Base-by-base conservation (phyloP, 2,888 invertebrate genomes). In the Eupelmus urozonus region DNA sequence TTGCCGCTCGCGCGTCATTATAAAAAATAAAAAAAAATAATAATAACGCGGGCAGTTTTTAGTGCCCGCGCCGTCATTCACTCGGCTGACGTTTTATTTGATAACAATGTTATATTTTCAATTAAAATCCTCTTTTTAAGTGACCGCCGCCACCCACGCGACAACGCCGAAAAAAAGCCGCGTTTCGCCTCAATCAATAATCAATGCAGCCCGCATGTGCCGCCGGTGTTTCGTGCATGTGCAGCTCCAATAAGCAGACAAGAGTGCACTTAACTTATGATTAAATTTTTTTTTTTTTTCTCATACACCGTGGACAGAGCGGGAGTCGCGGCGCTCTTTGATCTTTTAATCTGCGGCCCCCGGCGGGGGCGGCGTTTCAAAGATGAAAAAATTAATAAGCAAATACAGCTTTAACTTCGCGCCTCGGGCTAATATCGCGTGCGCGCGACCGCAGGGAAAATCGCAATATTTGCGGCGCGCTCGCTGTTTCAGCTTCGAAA, bases 321-420 rank as follows among this genome's bases (percentile, higher is more conserved):
- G 13, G 23, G 34, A 18, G 1, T 4, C 23, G 34, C 62, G 34
- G 23, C 23, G 13, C 25, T 34, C 78, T 78, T 78, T 78, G 73
- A 74, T 74, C 78, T 69, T 73, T 74, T 74, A 74, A 78, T 78
- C 74, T 57, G 25, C 16, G 23, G 20, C 34, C 34, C n/a, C 9
- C 1, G 18, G 40, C 42, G 2, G 16, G 13, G 57, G 4, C 20
- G 23, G 16, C 55, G 42, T 76, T 63, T 70, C 59, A 62, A 60
- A 62, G 23, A 72, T 45, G 45, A 74, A 78, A 78, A 78, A 74
- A 78, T 77, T 78, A 78, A 78, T 69, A 78, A 69, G 73, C 73
- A 72, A 66, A 60, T 66, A 60, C 40, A 20, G 20, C 45, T 51
- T 23, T 55, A 40, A 55, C 62, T 69, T 60, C 62, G 60, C 75